Conservation (phyloP, 2,888 invertebrate genomes). For the Coleophora deauratella region DNA sequence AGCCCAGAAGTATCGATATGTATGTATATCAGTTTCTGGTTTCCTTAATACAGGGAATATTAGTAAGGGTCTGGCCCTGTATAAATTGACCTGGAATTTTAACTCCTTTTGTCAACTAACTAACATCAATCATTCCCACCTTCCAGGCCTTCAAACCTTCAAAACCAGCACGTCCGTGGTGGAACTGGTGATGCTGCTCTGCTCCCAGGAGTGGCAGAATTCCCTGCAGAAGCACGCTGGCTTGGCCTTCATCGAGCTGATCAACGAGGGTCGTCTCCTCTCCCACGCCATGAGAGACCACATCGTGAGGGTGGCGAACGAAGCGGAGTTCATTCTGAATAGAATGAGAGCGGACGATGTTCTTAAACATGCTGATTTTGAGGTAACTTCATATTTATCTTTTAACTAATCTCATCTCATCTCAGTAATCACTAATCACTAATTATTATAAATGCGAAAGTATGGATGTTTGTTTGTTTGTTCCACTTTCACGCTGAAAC, state of each 20-base stretch:
- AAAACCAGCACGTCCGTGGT: conserved; percentile 98
- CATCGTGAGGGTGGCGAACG: conserved; percentile 98
- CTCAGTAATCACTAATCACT: too few species aligned
- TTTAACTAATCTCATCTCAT: too few species aligned
- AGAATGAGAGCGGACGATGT: conserved; percentile 99
- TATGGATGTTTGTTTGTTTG: too few species aligned
- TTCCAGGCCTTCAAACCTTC: conserved; percentile 92
- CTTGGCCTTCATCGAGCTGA: conserved; percentile 98
- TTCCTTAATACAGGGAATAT: too few species aligned
- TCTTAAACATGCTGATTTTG: conserved; percentile 97
- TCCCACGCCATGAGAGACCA: conserved; percentile 99
- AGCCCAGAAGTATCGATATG: too few species aligned
- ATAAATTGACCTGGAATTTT: too few species aligned
- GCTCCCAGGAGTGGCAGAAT: conserved; percentile 99
- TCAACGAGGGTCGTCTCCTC: conserved; percentile 97
- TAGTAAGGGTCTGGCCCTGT: too few species aligned
- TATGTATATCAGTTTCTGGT: too few species aligned
- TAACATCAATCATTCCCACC: too few species aligned
- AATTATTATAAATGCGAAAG: too few species aligned
- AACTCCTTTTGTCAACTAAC: too few species aligned
- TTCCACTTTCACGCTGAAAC: too few species aligned
- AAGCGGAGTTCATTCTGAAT: conserved; percentile 99
- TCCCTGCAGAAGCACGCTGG: conserved; percentile 99
- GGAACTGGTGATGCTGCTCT: conserved; percentile 98
- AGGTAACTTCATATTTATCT: conserved; percentile 65